Base-by-base conservation (phyloP, 1,140 invertebrate genomes). In the Atopsyche davidsoni region DNA sequence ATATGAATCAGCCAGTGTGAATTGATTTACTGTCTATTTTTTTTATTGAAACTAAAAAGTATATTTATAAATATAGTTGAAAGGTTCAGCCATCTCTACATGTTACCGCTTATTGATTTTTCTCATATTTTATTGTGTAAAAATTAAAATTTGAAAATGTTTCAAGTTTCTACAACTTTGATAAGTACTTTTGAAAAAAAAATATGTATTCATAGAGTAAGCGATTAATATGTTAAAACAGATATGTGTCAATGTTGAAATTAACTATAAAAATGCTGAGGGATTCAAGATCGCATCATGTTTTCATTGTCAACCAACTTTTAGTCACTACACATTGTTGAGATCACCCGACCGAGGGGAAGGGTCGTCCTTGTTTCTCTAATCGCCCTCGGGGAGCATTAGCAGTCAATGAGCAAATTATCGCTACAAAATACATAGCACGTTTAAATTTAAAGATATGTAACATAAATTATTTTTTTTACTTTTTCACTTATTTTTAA, bases 301-400 rank as follows among this genome's bases (percentile, higher is more conserved):
- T 39, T 39, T 17, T 39, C 19, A 39, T 16, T 16, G 36, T 39
- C 36, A 17, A 39, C 9, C 13, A 39, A 43, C n/a, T n/a, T n/a
- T n/a, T n/a, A n/a, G n/a, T n/a, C 50, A 28, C 22, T 28, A 46
- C 50, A 52, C 50, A 38, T 52, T 52, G 50, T 52, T 52, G 28
- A 45, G 24, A 39, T 21, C n/a, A n/a, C n/a, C n/a, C n/a, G n/a
- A n/a, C n/a, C n/a, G n/a, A n/a, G n/a, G n/a, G n/a, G n/a, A n/a
- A n/a, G n/a, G n/a, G n/a, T n/a, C n/a, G n/a, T n/a, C n/a, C n/a
- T n/a, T n/a, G n/a, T n/a, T n/a, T n/a, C n/a, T n/a, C n/a, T n/a
- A n/a, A n/a, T n/a, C n/a, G n/a, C n/a, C n/a, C n/a, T n/a, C n/a
- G n/a, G n/a, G n/a, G n/a, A n/a, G n/a, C n/a, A n/a, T n/a, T n/a